Conservation (phyloP, 2,797 vertebrate species). For the Crenichthys baileyi region DNA sequence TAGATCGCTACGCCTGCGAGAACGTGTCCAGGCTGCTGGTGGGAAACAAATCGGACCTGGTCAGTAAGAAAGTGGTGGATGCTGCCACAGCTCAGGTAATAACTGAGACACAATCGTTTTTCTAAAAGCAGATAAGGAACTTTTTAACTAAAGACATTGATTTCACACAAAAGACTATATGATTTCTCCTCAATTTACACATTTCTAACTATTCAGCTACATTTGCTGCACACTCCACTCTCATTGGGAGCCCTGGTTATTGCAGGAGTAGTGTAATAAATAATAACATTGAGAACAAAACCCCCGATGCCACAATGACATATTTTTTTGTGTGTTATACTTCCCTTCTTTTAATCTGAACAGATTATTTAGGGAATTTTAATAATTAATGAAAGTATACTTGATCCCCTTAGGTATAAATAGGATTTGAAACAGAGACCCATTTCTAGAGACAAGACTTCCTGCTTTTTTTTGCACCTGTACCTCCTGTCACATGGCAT, state of each 20-base stretch:
- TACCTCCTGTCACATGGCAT: no score
- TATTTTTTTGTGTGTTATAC: no score
- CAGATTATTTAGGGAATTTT: no score
- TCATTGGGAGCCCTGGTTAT: neutral
- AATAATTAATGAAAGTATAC: no score
- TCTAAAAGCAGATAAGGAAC: neutral
- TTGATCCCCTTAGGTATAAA: no score
- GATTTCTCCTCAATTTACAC: neutral
- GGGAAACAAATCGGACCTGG: constrained; percentile 84
- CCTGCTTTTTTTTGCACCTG: no score
- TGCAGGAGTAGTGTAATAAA: no score
- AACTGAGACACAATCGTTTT: neutral
- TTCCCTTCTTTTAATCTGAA: no score
- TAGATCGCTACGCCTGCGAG: constrained; percentile 83
- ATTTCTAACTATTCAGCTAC: neutral
- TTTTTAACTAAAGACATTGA: neutral
- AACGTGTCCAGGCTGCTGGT: constrained; percentile 83
- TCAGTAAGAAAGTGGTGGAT: constrained; percentile 83
- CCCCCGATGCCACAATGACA: no score
- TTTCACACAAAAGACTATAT: neutral
- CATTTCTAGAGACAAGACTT: no score
- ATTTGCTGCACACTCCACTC: neutral
- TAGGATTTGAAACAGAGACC: no score
- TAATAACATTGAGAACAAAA: no score
- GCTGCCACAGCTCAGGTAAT: constrained; percentile 81